These are phyloP conservation scores for Hypotaenidia philippensis DNA, from an alignment of 2,797 vertebrate species.

Conservation along the genomic window DNA sequence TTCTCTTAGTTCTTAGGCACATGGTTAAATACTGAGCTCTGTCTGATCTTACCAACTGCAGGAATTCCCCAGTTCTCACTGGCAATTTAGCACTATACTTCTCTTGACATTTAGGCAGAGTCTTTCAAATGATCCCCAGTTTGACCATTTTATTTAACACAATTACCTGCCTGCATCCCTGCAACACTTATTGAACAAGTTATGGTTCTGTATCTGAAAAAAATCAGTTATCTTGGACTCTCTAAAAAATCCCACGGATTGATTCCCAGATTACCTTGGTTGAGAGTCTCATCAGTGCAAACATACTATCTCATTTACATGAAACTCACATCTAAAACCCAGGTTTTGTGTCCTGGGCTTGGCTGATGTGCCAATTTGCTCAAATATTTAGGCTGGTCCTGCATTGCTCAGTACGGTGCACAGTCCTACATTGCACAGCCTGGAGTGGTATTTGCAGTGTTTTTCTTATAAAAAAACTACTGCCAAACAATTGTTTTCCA, in stretches of 20 bases:
- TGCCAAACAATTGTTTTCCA: constrained; percentile 29
- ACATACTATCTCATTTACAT: background rate
- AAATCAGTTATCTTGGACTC: background rate
- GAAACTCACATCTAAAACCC: background rate
- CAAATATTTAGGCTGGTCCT: background rate
- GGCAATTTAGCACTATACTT: background rate
- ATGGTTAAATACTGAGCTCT: background rate
- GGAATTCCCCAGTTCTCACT: background rate
- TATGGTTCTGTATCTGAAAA: background rate
- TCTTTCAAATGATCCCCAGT: background rate
- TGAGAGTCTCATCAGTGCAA: background rate
- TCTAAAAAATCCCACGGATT: background rate
- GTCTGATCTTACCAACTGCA: background rate
- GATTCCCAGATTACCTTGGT: background rate
- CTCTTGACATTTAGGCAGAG: background rate
- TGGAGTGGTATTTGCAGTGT: background rate
- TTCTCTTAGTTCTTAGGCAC: background rate
- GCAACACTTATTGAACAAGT: background rate
- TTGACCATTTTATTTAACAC: background rate
- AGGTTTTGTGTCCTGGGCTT: background rate
- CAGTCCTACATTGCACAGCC: background rate
- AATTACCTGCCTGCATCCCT: background rate
- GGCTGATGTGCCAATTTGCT: background rate
- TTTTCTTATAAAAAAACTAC: background rate
- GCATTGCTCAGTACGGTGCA: background rate